A percentile compares a stretch with the other conserved stretches of the same genome.
Evolutionary conservation across 2,113 vertebrate species (phyloP).

Genomic region (Rhea americana): DNA sequence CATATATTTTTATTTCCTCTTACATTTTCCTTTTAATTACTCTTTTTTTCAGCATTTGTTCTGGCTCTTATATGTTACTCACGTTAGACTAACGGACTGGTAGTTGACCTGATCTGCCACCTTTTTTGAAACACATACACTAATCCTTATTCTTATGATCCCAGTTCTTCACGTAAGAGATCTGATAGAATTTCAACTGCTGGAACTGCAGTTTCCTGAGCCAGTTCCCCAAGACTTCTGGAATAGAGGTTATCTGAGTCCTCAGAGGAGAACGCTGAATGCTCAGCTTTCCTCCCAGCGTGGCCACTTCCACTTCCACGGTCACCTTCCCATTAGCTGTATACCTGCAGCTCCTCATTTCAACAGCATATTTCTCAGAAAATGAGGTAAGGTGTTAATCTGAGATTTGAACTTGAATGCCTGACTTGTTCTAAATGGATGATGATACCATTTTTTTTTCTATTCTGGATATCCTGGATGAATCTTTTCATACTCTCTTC

Average conservation of each 20-base stretch:
- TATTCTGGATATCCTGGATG: background rate
- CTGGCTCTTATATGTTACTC: background rate
- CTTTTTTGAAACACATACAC: background rate
- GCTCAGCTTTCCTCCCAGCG: background rate
- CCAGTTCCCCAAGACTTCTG: background rate
- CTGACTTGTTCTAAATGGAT: background rate
- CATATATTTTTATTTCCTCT: background rate
- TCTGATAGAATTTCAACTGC: background rate
- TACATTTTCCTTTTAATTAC: background rate
- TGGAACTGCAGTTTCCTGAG: background rate
- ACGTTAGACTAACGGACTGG: background rate
- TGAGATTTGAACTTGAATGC: background rate
- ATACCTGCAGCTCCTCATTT: background rate
- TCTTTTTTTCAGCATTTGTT: background rate
- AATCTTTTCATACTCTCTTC: background rate
- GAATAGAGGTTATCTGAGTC: background rate
- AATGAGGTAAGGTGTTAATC: background rate
- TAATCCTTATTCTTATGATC: background rate
- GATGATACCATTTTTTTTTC: background rate
- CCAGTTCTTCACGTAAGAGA: background rate
- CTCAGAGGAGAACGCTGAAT: background rate
- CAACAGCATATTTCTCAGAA: background rate
- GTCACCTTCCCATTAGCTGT: background rate
- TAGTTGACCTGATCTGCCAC: background rate
- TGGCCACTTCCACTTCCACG: background rate